Conservation (phyloP, 2,113 vertebrate genomes). For the Rhinopomastus cyanomelas region DNA sequence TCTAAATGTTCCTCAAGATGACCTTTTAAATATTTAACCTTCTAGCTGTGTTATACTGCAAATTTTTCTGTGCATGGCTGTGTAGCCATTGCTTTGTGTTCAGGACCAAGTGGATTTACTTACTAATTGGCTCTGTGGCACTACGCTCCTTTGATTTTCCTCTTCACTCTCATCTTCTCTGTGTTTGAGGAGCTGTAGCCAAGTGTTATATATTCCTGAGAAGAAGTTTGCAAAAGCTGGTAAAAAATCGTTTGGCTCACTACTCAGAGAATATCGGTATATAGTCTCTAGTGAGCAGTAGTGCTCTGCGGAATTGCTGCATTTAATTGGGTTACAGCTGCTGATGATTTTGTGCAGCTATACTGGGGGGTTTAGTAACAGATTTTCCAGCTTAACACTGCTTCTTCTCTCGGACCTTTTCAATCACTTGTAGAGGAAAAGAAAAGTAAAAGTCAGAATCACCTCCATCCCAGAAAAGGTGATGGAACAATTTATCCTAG, state of each 20-base stretch:
- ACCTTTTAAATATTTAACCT: constrained; percentile 51
- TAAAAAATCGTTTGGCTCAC: constrained; percentile 30
- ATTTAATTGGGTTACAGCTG: constrained; percentile 72
- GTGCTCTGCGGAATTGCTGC: constrained; percentile 28
- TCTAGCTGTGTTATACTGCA: constrained; percentile 26
- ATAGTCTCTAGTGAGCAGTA: constrained; percentile 38
- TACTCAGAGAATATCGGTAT: neutral
- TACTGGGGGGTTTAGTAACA: constrained; percentile 44
- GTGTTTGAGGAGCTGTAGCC: constrained; percentile 47
- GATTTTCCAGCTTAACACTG: constrained; percentile 23
- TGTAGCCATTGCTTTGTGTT: constrained; percentile 29
- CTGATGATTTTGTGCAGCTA: constrained; percentile 61
- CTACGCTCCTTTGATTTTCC: constrained; percentile 5
- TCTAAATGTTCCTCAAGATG: constrained; percentile 10
- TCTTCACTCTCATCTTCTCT: constrained; percentile 27
- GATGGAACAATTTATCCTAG: no score
- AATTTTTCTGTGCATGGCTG: constrained; percentile 49
- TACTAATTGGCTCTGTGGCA: constrained; percentile 39
- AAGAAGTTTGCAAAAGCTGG: constrained; percentile 14
- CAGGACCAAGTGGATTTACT: constrained; percentile 23
- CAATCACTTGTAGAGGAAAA: neutral
- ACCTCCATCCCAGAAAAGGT: no score
- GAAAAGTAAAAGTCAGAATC: neutral
- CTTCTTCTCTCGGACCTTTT: constrained; percentile 42
- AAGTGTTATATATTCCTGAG: constrained; percentile 45